Percentiles rank a stretch among this genome's conserved stretches.
Evolutionary conservation across 1,140 invertebrate genomes (phyloP).

Genomic region (Calliphora vicina): DNA sequence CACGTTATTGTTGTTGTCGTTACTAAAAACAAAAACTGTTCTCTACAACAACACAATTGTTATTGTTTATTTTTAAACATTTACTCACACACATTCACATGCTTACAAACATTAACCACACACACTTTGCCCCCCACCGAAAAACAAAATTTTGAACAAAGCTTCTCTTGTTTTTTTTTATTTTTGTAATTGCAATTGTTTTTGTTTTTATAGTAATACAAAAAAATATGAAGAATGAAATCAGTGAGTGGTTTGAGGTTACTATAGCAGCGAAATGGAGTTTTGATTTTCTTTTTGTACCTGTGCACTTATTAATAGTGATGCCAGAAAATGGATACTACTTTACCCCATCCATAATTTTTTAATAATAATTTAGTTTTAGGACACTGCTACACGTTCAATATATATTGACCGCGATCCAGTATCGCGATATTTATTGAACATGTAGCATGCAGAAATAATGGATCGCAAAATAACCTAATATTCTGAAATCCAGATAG

Average conservation of each 20-base stretch:
- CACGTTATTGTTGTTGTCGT: constrained; percentile 1
- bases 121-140: not conserved
- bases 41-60: not conserved
- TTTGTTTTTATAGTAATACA: not conserved
- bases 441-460: no score
- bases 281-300: constrained; percentile 20
- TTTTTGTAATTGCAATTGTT: not conserved
- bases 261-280: constrained; percentile 23
- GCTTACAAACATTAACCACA: no score
- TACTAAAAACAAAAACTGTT: not conserved
- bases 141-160: not conserved
- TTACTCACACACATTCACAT: no score
- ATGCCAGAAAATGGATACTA: not conserved
- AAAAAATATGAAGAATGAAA: not conserved
- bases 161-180: not conserved
- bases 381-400: no score
- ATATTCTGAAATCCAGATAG: no score
- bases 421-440: no score
- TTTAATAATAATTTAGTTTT: no score
- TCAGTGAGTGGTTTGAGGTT: constrained; percentile 26
- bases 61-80: constrained; percentile 30
- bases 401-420: no score
- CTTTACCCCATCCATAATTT: not conserved
- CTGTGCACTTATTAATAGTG: not conserved
- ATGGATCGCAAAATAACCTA: no score